Base-by-base conservation (phyloP, 2,888 invertebrate genomes). In the Ennomos erosarius region DNA sequence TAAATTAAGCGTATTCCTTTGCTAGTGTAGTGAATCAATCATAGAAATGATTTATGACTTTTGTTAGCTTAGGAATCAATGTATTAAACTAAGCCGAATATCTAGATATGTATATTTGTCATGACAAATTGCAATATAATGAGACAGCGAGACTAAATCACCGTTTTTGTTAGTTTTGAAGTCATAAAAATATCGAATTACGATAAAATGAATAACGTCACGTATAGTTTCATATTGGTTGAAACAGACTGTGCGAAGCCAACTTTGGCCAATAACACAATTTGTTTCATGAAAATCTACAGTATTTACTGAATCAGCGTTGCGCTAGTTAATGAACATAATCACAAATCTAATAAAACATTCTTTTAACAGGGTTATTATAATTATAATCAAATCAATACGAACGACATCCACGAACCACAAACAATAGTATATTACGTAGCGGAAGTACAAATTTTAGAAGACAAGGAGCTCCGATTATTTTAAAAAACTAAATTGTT, bases 121-220 rank as follows among this genome's bases (percentile, higher is more conserved):
- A 36, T n/a, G 33, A 38, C 16, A 10, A 46, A 50, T 39, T 42
- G 34, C 10, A 26, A 26, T 33, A 43, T 13, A 47, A 52, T 58
- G 55, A 55, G 59, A 59, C 59, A 59, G 59, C 35, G 50, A 11
- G 50, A 38, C 51, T 46, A 37, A 49, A 11, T 49, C 33, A 26
- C 26, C 6, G 26, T 35, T 26, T 38, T 9, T 13, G 33, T 40
- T 45, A 36, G 10, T 9, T 40, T 40, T 40, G 40, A 40, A 49
- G 38, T 12, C 42, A 38, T 33, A 39, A 50, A 43, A 39, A 35
- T 40, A 16, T 16, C 16, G 16, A 16, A 16, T 16, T 16, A 16
- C 16, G 16, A 16, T 16, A 16, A 16, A 16, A 16, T 16, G 16
- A 16, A 16, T 16, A 16, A 16, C 3, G 16, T 16, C 16, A 16